Evolutionary conservation across 1,140 invertebrate genomes (phyloP), one percentile per base, ranked within the genome.

Genomic region (Solen grandis): DNA sequence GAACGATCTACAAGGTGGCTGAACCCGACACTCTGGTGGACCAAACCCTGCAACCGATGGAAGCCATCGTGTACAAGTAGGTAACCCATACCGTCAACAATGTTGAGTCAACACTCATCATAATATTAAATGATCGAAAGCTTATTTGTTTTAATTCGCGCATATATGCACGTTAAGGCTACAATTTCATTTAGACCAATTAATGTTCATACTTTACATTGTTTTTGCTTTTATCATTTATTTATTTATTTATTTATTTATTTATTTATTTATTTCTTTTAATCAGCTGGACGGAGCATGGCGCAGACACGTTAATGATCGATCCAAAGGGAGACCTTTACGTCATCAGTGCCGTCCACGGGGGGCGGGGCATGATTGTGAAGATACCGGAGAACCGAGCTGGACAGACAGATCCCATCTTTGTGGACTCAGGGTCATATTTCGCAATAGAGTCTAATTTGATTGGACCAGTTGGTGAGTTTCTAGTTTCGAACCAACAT

Each of bases 261-360:
- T 13, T 46, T 55, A 27, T 50, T 1, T 19, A 22, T 63, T 8
- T 25, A 13, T 38, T 27, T 69, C n/a, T n/a, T n/a, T n/a, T n/a
- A n/a, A n/a, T 36, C 76, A 87, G 79, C 19, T 84, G 78, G 84
- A 63, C 41, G 19, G 72, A 82, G 55, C 19, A 54, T 3, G 81
- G 81, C n/a, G 66, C 62, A n/a, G 83, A 84, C 63, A 79, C 83
- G n/a, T 41, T 84, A 59, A 80, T 86, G 79, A 66, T 84, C 41
- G 79, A 74, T 52, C 80, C 77, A 1, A n/a, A 38, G 5, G 85
- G 57, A 2, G 36, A 79, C 19, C 41, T 85, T 3, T 85, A 75
- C 60, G 29, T 85, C 38, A 75, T 84, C 33, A 80, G 83, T 69
- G 84, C 82, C 55, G 57, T 73, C 0, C 27, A 46, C 22, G 62